Evolutionary conservation across 2,113 vertebrate species (phyloP), one percentile per base, ranked within the genome.

Genomic region (Heterocephalus glaber): DNA sequence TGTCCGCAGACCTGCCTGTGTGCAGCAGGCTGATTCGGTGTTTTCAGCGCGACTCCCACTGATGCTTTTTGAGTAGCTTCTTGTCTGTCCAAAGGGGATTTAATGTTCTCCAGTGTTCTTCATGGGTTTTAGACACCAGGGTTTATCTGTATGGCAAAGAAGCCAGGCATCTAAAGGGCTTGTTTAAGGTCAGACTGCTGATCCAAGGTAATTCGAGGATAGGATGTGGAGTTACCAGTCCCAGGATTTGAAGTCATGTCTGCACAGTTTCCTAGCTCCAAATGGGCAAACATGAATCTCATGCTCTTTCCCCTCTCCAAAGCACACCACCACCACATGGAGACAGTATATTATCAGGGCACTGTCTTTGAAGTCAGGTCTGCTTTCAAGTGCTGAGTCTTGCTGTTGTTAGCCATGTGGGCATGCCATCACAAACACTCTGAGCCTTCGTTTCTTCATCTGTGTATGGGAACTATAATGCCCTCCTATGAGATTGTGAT

Each of bases 21-120:
- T n/a, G n/a, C n/a, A n/a, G n/a, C n/a, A n/a, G n/a, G n/a, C n/a
- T n/a, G n/a, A n/a, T n/a, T n/a, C n/a, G n/a, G n/a, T n/a, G n/a
- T n/a, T n/a, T n/a, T n/a, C n/a, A n/a, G n/a, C n/a, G n/a, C n/a
- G n/a, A n/a, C n/a, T n/a, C n/a, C 28, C 52, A 17, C 35, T 19
- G n/a, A 92, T 86, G n/a, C 91, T 88, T 77, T n/a, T 60, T 61
- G 81, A 89, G 63, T 60, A 44, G 22, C 54, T 95, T 90, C 47
- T 81, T 94, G 30, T 90, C 66, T 91, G 11, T 54, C 52, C 5
- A 12, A 52, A 65, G 70, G 35, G 2, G 9, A 94, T 72, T 74
- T 91, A 61, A 30, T 49, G 30, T 90, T 89, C 80, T 96, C 89
- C 63, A 58, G 61, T 63, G 38, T 74, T 74, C 52, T 35, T 85